Evolutionary conservation across 2,888 invertebrate genomes (phyloP), one percentile per base, ranked within the genome.

Genomic region (Aplocera efformata): DNA sequence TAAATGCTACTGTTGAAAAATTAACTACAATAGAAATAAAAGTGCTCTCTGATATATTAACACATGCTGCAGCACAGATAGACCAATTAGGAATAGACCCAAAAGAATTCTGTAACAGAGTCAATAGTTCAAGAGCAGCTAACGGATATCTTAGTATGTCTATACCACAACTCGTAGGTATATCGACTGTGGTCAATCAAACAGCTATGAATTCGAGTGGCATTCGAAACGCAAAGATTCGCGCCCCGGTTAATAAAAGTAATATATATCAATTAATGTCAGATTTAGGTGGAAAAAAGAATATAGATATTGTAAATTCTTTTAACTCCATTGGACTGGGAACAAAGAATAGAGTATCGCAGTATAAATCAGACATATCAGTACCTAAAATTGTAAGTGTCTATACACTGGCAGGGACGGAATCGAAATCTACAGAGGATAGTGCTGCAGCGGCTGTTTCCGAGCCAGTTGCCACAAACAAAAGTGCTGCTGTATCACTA

Each of bases 31-130:
- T 32, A 5, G 63, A 66, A 41, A 36, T 67, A 5, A 59, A 56
- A 49, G 53, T 61, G 8, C 47, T 68, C 0, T 53, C 61, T 9
- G 49, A 55, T 10, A 57, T 64, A 28, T 45, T 67, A 5, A 24
- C 42, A 3, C 47, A 50, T 24, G 63, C 60, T 13, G 50, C 58
- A 40, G 36, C 36, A 11, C 59, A 63, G 53, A 52, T 60, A 3
- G 21, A 48, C 29, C 7, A 42, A 31, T 10, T 53, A 5, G 39
- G 34, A 7, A 32, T 53, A 30, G 6, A 42, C 6, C 28, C 44
- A 28, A 34, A 46, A 43, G 46, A 53, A 28, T 48, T 50, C 9
- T 48, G 48, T 25, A 32, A 32, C 4, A 42, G 28, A 11, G 29
- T 50, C 2, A 48, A 48, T 28, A n/a, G 32, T n/a, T 30, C 32